Conservation (phyloP, 2,113 vertebrate species). For the Larimichthys crocea region DNA sequence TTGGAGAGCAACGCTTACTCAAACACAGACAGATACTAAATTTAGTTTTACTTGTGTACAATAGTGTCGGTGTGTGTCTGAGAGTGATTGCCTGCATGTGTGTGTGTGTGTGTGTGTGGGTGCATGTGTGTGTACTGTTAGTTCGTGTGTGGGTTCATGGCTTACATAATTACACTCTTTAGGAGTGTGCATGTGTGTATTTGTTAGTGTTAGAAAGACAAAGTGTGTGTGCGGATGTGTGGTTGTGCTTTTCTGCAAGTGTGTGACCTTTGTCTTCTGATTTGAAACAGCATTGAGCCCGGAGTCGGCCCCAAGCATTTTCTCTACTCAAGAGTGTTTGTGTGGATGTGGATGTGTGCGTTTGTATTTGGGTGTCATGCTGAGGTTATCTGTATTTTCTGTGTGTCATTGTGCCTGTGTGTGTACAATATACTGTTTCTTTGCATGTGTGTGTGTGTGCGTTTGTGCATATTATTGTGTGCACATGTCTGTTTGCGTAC, state of each 20-base stretch:
- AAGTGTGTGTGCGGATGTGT: not conserved
- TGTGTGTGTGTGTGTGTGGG: constrained; percentile 15
- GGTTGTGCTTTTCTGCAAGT: not conserved
- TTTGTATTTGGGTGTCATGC: not conserved
- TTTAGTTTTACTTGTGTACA: constrained; percentile 28
- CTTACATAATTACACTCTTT: constrained; percentile 22
- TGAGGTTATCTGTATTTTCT: not conserved
- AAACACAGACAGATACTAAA: constrained; percentile 43
- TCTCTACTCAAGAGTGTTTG: constrained; percentile 11
- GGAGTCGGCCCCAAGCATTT: not conserved
- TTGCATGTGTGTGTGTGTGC: constrained; percentile 7
- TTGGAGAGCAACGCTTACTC: constrained; percentile 15
- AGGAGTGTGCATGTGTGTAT: not conserved
- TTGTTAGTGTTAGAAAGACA: not conserved
- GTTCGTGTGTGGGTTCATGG: not conserved
- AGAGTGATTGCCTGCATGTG: not conserved
- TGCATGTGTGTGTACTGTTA: not conserved
- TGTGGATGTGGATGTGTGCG: not conserved
- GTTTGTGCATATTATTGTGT: not conserved
- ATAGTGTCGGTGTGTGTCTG: constrained; percentile 2
- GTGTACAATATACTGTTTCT: not conserved
- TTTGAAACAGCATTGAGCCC: constrained; percentile 29
- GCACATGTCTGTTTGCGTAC: not conserved
- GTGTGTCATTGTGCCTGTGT: not conserved
- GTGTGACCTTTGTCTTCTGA: constrained; percentile 6